phyloP scores from a whole-genome alignment of 2,888 invertebrate genomes.

The Sinhomidia bicolor region DNA sequence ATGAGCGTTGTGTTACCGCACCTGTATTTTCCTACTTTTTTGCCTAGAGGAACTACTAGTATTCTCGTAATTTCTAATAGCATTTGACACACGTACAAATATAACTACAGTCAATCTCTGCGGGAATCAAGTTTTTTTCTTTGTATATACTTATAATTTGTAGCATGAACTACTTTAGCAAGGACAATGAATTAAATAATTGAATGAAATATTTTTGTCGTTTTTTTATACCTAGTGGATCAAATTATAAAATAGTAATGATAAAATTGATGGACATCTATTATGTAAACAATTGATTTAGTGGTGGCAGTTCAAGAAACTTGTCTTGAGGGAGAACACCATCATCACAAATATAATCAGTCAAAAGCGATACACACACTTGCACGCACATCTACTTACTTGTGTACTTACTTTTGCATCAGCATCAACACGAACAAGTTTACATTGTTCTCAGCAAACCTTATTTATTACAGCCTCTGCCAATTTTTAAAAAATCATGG shows the following conservation, averaged over 20 bases:
- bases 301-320: background rate
- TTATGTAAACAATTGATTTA: conserved; percentile 4
- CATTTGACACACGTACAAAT: too few species aligned
- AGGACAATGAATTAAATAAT: conserved; percentile 25
- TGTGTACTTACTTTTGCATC: background rate
- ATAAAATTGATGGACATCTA: background rate
- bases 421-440: background rate
- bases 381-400: background rate
- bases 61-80: too few species aligned
- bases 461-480: too few species aligned
- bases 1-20: too few species aligned
- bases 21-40: too few species aligned
- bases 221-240: background rate
- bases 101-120: too few species aligned
- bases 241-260: background rate
- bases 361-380: too few species aligned
- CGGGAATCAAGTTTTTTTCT: background rate
- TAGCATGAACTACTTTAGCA: background rate
- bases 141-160: background rate
- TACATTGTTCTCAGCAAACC: conserved; percentile 24
- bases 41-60: too few species aligned
- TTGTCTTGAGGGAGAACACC: background rate
- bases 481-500: too few species aligned
- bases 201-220: background rate
- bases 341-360: too few species aligned